Evolutionary conservation across 2,888 invertebrate genomes (phyloP).

Genomic region (Apoda limacodes): DNA sequence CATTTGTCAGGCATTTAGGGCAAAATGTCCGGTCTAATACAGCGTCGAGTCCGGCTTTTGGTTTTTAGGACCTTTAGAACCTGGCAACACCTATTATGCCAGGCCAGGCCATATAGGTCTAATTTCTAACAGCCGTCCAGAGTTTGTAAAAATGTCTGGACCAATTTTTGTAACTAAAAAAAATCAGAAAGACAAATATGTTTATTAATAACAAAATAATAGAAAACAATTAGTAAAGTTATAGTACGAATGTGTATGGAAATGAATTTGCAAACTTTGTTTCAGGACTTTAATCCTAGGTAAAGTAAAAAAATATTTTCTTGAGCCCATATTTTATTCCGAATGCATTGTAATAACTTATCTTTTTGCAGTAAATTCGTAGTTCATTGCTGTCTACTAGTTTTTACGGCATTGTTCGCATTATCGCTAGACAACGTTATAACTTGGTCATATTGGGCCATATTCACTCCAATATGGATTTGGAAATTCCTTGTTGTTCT

Average conservation of each 20-base stretch:
- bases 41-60: too few species aligned
- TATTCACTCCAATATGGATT: conserved; percentile 97
- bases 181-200: too few species aligned
- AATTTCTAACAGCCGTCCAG: too few species aligned
- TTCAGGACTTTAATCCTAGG: conserved; percentile 95
- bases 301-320: conserved; percentile 35
- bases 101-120: too few species aligned
- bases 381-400: conserved; percentile 91
- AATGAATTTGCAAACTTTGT: conserved; percentile 91
- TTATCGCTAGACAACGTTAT: conserved; percentile 89
- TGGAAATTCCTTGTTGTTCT: conserved; percentile 94
- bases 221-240: conserved; percentile 35
- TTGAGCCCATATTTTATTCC: conserved; percentile 12
- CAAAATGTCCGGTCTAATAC: too few species aligned
- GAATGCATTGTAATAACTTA: conserved; percentile 22
- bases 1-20: too few species aligned
- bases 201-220: too few species aligned
- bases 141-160: too few species aligned
- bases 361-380: conserved; percentile 91
- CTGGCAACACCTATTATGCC: too few species aligned
- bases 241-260: conserved; percentile 55
- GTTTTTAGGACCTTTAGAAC: too few species aligned
- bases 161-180: too few species aligned
- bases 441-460: conserved; percentile 95
- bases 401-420: conserved; percentile 92